These are phyloP conservation scores for Rhagoletis zephyria DNA, from an alignment of 1,140 invertebrate species.

Conservation along the genomic window DNA sequence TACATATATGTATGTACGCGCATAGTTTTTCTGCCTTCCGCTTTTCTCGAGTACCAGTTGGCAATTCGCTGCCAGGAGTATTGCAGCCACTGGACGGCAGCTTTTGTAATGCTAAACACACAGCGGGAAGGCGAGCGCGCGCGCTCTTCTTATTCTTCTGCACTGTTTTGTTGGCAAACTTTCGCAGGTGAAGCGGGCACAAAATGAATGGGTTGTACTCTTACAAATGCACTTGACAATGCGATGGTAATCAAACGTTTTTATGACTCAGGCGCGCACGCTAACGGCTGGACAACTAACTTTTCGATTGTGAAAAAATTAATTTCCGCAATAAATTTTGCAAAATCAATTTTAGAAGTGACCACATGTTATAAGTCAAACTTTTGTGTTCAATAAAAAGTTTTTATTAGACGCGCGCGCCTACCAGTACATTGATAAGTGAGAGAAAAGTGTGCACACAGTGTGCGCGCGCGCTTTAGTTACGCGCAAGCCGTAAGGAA, in stretches of 20 bases:
- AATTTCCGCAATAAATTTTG: conserved; percentile 1
- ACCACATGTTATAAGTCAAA: too few relatives aligned
- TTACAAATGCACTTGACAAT: neutral
- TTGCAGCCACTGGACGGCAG: too few relatives aligned
- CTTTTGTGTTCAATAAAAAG: too few relatives aligned
- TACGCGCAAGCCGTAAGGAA: neutral
- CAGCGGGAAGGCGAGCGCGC: neutral
- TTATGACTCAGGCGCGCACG: neutral
- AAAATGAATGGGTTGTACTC: too few relatives aligned
- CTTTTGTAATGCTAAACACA: neutral
- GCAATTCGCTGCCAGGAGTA: too few relatives aligned
- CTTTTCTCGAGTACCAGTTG: neutral
- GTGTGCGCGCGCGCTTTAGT: too few relatives aligned
- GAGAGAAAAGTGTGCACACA: too few relatives aligned
- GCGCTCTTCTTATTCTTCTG: neutral
- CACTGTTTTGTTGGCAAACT: too few relatives aligned
- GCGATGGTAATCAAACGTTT: neutral
- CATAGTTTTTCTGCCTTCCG: neutral
- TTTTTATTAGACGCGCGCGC: too few relatives aligned
- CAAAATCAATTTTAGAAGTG: too few relatives aligned
- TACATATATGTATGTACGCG: neutral
- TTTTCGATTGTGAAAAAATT: conserved; percentile 15
- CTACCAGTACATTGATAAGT: too few relatives aligned
- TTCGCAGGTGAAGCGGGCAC: neutral
- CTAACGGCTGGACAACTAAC: neutral